Evolutionary conservation across 1,140 invertebrate species (phyloP).

Genomic region (Lutraria rhynchaena): DNA sequence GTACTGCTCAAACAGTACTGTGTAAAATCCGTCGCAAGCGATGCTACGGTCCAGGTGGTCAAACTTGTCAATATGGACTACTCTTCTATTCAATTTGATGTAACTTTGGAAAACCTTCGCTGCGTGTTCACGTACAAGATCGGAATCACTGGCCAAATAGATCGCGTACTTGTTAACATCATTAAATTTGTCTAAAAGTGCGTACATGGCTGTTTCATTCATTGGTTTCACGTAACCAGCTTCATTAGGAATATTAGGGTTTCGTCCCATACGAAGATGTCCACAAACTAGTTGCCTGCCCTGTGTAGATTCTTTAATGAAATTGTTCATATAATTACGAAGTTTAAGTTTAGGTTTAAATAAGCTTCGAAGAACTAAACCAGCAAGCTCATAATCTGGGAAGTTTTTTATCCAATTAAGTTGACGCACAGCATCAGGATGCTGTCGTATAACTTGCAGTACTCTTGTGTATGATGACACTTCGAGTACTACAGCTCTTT

Average conservation of each 20-base stretch:
- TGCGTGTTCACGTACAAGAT: too few species aligned
- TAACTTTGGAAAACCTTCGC: background rate
- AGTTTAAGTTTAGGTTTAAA: background rate
- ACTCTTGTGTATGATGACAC: background rate
- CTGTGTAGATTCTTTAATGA: too few species aligned
- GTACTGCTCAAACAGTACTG: constrained; percentile 5
- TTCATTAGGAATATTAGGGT: background rate
- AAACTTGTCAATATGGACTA: too few species aligned
- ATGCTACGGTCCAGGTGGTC: too few species aligned
- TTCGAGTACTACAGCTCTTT: background rate
- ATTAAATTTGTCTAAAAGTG: background rate
- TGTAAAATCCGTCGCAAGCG: background rate
- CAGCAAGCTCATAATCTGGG: background rate
- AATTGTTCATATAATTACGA: too few species aligned
- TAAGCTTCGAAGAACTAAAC: too few species aligned
- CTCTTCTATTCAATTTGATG: background rate
- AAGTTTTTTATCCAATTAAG: background rate
- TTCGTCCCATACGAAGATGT: too few species aligned
- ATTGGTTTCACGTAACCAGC: too few species aligned
- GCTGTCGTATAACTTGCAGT: background rate
- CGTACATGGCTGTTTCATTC: background rate
- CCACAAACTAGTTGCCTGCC: too few species aligned
- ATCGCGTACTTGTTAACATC: background rate
- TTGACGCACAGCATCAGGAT: background rate
- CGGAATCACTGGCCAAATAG: too few species aligned